Evolutionary conservation across 2,113 vertebrate genomes (phyloP).

Genomic region (Agapornis roseicollis): DNA sequence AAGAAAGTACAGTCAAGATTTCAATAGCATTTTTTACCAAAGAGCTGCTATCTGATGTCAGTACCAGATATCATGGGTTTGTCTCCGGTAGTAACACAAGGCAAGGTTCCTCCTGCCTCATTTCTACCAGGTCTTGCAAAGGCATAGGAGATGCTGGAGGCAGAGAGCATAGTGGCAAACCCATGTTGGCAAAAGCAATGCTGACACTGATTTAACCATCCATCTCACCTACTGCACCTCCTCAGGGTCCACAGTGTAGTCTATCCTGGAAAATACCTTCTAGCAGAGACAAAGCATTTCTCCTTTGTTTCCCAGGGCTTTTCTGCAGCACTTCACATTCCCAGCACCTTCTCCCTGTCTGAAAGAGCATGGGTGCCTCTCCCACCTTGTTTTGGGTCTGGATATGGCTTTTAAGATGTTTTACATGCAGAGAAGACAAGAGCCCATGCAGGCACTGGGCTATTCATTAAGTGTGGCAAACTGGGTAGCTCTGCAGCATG

Average conservation of each 20-base stretch:
- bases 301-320: background rate
- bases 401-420: background rate
- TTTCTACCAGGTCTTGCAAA: background rate
- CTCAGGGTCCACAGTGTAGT: rapidly evolving
- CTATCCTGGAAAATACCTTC: background rate
- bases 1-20: background rate
- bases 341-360: background rate
- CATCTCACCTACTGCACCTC: background rate
- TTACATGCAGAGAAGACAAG: background rate
- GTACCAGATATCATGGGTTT: background rate
- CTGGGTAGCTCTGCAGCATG: background rate
- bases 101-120: background rate
- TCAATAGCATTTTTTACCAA: background rate
- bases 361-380: background rate
- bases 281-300: background rate
- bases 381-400: background rate
- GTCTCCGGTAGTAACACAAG: background rate
- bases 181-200: rapidly evolving
- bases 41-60: background rate
- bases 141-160: background rate
- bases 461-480: background rate
- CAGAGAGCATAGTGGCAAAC: background rate
- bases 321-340: background rate
- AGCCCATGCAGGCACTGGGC: background rate
- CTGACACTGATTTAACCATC: rapidly evolving